These are phyloP conservation scores for Mustelus asterias DNA, from an alignment of 2,113 vertebrate species.

Conservation along the genomic window DNA sequence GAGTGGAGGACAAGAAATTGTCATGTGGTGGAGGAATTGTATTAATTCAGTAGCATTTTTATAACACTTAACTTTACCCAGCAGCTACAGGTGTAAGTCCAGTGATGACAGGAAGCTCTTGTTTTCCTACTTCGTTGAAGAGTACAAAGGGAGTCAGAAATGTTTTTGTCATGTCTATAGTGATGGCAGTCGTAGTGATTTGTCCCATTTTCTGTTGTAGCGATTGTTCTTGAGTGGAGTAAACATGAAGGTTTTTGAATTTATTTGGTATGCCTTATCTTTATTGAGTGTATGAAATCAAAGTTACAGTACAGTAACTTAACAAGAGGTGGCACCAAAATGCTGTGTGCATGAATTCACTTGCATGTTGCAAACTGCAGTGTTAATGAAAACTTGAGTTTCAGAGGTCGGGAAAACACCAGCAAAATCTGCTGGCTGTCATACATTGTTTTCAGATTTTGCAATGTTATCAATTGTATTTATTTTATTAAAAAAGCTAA, in stretches of 20 bases:
- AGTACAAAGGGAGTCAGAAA: not conserved
- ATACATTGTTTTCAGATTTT: not conserved
- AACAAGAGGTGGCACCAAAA: conserved; percentile 36
- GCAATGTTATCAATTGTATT: conserved; percentile 5
- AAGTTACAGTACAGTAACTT: conserved; percentile 34
- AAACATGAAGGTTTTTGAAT: not conserved
- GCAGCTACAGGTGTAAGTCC: not conserved
- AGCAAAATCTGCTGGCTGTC: conserved; percentile 12
- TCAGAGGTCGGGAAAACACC: not conserved
- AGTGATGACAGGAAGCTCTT: not conserved
- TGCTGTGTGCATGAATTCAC: not conserved
- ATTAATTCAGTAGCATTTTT: not conserved
- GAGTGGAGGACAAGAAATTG: not conserved
- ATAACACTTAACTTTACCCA: not conserved
- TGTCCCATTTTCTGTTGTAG: not conserved
- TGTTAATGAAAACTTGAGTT: conserved; percentile 24
- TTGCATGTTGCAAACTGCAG: not conserved
- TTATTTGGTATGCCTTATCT: not conserved
- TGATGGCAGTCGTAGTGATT: not conserved
- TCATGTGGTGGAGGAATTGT: not conserved
- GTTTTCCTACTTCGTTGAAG: not conserved
- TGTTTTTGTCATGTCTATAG: not conserved
- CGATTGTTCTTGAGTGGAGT: not conserved
- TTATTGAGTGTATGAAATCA: not conserved
- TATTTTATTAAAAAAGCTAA: not conserved